Evolutionary conservation across 2,797 vertebrate genomes (phyloP).

Genomic region (Anguilla anguilla): DNA sequence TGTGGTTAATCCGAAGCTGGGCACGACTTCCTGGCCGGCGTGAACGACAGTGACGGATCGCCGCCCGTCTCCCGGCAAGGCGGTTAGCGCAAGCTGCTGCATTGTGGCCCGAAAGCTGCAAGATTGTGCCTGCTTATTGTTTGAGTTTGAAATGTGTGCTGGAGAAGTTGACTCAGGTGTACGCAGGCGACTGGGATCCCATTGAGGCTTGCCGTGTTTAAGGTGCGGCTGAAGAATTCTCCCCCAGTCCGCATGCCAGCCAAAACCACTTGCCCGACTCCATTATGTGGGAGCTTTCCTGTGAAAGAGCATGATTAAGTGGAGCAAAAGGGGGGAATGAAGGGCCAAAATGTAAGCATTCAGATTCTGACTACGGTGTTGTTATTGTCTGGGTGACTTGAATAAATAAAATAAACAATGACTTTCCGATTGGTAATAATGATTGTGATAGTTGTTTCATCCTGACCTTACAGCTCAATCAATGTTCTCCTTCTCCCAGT

Average conservation of each 20-base stretch:
- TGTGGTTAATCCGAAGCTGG: not conserved
- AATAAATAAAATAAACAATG: slow-evolving; percentile 5
- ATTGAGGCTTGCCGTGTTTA: slow-evolving; percentile 35
- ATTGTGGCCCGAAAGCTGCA: slow-evolving; percentile 32
- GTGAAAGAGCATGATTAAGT: slow-evolving; percentile 23
- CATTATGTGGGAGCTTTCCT: slow-evolving; percentile 22
- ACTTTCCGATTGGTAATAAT: slow-evolving; percentile 1
- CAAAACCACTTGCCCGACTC: not conserved
- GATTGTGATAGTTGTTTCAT: not conserved
- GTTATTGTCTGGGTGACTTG: slow-evolving; percentile 16
- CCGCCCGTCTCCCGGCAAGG: not conserved
- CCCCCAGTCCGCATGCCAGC: slow-evolving; percentile 35
- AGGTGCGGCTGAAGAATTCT: slow-evolving; percentile 13
- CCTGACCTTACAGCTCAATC: too few species aligned
- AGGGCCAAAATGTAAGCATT: not conserved
- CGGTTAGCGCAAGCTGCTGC: slow-evolving; percentile 25
- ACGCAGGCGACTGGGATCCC: slow-evolving; percentile 40
- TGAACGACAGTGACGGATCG: slow-evolving; percentile 21
- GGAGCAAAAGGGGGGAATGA: not conserved
- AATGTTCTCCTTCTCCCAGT: not conserved
- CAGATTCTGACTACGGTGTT: slow-evolving; percentile 5
- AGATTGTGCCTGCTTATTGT: slow-evolving; percentile 49
- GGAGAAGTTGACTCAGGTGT: slow-evolving; percentile 45
- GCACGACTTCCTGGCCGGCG: slow-evolving; percentile 10
- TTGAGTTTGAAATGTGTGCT: slow-evolving; percentile 35